Percentiles rank a stretch among this genome's conserved stretches.
These are phyloP conservation scores for Propithecus deckenii DNA, from an alignment of 2,797 vertebrate species.

Conservation along the genomic window DNA sequence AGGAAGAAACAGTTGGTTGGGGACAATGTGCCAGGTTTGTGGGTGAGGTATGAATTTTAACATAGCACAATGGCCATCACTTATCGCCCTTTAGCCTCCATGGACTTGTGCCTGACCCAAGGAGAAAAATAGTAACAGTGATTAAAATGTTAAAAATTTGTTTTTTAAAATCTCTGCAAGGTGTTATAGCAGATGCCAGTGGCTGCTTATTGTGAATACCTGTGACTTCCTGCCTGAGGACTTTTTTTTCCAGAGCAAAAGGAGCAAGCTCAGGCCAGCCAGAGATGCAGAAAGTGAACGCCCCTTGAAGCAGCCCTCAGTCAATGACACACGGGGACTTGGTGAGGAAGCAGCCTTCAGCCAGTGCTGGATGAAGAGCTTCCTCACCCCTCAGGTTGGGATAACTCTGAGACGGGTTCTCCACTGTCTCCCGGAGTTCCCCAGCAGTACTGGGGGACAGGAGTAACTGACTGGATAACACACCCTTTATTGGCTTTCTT, in stretches of 20 bases:
- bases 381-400: background rate
- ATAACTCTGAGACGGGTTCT: background rate
- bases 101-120: background rate
- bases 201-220: background rate
- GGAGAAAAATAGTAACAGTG: background rate
- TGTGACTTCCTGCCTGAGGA: background rate
- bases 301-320: background rate
- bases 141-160: background rate
- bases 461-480: background rate
- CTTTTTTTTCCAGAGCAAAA: background rate
- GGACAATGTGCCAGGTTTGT: background rate
- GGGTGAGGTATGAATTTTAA: constrained; percentile 9
- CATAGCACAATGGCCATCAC: background rate
- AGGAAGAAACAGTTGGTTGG: background rate
- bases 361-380: background rate
- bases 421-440: background rate
- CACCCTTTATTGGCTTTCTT: background rate
- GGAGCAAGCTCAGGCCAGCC: background rate
- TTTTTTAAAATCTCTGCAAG: constrained; percentile 28
- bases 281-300: background rate
- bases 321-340: background rate
- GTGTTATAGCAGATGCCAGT: background rate
- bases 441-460: background rate
- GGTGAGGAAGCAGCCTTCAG: background rate
- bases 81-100: background rate